Base-by-base conservation (phyloP, 2,113 vertebrate genomes). In the Leptosomus discolor region DNA sequence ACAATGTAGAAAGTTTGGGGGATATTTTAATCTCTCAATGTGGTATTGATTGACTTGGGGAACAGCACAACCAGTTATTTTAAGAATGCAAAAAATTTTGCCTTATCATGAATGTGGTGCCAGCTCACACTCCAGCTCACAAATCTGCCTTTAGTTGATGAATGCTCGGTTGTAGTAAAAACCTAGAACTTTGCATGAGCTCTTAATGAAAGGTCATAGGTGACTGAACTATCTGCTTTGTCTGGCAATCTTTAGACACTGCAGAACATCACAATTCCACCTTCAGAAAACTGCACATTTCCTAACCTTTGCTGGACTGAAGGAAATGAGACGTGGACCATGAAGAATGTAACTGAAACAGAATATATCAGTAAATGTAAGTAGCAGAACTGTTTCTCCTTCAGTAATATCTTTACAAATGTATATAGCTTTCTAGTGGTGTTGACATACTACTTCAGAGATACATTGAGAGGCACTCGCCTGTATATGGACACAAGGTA, bases 281-380 rank as follows among this genome's bases (percentile, higher is more conserved):
- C 97, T 12, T n/a, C 89, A 20, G 96, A 81, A 5, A 98, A 97
- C 90, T 99, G 99, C 95, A 98, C 98, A 0, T 88, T 88, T 11
- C 76, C 96, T 18, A 96, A 83, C 3, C 32, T 97, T 53, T 99
- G 99, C 90, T 99, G 99, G 99, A 75, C 6, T 2, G 97, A 97
- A 0, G 98, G 96, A 64, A 96, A 98, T 11, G 0, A 9, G 13
- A 98, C 96, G 15, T 99, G 98, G 98, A 98, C 98, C 41, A 15
- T 98, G 56, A 88, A 92, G 96, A 99, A 99, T 30, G 4, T 95
- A 53, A 98, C 98, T 19, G 65, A 79, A 71, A 97, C 48, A 41
- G 93, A 98, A 8, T 61, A 98, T 88, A 87, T 98, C 53, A 61
- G 91, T 75, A 99, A 98, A 98, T 99, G 99, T 99, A 98, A 99